phyloP scores from a whole-genome alignment of 2,888 invertebrate genomes.

The Carcina quercana region DNA sequence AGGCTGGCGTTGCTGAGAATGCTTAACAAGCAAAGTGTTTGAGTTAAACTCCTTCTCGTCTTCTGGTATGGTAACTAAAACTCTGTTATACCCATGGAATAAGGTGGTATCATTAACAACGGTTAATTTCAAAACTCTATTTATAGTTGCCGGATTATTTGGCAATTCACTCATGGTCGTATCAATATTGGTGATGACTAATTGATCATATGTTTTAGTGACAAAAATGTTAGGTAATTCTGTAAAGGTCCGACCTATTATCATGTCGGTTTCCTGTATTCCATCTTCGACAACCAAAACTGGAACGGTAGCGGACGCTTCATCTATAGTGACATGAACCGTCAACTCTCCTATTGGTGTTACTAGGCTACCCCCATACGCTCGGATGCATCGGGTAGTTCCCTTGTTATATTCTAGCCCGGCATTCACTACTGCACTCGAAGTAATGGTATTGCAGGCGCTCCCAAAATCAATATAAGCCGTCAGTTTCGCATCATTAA shows the following conservation, averaged over 20 bases:
- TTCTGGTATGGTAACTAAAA: background rate
- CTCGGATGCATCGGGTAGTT: background rate
- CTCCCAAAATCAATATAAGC: constrained; percentile 2
- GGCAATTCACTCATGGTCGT: background rate
- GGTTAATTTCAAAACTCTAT: background rate
- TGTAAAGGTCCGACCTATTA: constrained; percentile 1
- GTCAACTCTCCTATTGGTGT: constrained; percentile 1
- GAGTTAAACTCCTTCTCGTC: background rate
- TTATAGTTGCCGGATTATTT: background rate
- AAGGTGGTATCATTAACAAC: background rate
- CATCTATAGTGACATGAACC: background rate
- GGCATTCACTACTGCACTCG: background rate
- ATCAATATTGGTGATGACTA: background rate
- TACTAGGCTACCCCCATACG: background rate
- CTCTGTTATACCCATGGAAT: background rate
- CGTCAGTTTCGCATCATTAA: background rate
- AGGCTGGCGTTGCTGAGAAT: background rate
- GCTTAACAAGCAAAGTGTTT: background rate
- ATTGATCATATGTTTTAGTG: background rate
- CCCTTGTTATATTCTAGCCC: background rate
- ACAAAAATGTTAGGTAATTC: background rate
- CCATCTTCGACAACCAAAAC: constrained; percentile 1
- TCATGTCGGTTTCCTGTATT: constrained; percentile 4
- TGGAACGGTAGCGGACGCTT: background rate
- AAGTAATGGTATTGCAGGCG: constrained; percentile 1